A percentile compares a stretch with the other conserved stretches of the same genome.
phyloP scores from a whole-genome alignment of 2,113 vertebrate species.

The Trematomus loennbergii region DNA sequence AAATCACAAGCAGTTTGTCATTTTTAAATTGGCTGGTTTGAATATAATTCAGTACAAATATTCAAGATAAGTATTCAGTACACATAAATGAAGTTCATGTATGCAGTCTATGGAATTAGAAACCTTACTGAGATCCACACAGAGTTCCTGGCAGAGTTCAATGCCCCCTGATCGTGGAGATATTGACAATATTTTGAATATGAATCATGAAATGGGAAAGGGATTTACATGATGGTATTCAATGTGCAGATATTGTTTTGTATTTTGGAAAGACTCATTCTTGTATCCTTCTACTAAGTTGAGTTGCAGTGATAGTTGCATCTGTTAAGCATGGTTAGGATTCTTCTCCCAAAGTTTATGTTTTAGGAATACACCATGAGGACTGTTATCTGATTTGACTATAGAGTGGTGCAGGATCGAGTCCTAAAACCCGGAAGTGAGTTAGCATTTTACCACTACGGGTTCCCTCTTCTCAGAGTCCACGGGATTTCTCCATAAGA shows the following conservation, averaged over 20 bases:
- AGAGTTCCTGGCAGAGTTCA: background rate
- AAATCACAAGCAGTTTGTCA: background rate
- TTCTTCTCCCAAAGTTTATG: too few species aligned
- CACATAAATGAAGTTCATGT: background rate
- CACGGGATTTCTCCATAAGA: too few species aligned
- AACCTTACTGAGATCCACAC: background rate
- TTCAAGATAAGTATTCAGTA: constrained; percentile 1
- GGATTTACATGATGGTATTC: background rate
- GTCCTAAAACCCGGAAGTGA: too few species aligned
- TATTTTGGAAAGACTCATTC: background rate
- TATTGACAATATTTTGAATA: constrained; percentile 12
- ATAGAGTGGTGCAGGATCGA: too few species aligned
- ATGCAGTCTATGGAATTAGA: background rate
- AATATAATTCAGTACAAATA: background rate
- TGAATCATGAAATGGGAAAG: background rate
- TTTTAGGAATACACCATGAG: too few species aligned
- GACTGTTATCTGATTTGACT: too few species aligned
- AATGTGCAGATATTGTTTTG: background rate
- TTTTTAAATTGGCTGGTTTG: background rate
- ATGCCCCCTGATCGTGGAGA: background rate
- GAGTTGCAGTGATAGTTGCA: background rate
- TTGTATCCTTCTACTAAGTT: background rate
- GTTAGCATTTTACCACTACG: too few species aligned
- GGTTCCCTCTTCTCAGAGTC: too few species aligned
- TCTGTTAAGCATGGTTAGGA: background rate